These are phyloP conservation scores for Neopipo cinnamomea DNA, from an alignment of 2,113 vertebrate species.

Conservation along the genomic window DNA sequence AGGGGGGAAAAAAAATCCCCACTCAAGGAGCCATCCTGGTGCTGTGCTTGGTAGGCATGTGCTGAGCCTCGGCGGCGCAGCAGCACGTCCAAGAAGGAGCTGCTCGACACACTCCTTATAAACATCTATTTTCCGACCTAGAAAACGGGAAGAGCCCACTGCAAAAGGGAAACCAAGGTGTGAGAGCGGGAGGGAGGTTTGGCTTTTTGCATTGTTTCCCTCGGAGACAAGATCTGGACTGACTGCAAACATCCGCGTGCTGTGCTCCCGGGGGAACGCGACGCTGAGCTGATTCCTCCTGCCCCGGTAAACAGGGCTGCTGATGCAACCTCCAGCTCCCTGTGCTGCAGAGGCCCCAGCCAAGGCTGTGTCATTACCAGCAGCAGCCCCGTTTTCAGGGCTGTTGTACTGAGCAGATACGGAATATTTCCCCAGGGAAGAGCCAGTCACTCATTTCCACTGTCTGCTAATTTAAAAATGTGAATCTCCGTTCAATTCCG, in stretches of 20 bases:
- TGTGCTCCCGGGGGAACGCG: not conserved
- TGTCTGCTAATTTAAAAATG: slow-evolving; percentile 21
- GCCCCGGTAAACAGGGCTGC: not conserved
- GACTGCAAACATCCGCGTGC: not conserved
- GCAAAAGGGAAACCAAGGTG: not conserved
- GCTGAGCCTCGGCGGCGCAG: fast-evolving
- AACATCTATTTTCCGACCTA: not conserved
- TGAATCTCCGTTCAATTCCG: not conserved
- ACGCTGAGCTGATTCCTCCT: not conserved
- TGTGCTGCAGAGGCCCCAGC: not conserved
- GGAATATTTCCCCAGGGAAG: slow-evolving; percentile 40
- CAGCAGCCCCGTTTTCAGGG: slow-evolving; percentile 5
- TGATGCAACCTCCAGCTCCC: not conserved
- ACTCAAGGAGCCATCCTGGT: not conserved
- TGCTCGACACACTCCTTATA: not conserved
- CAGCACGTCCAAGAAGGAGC: not conserved
- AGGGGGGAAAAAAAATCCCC: fast-evolving
- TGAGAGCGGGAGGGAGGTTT: not conserved
- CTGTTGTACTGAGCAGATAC: not conserved
- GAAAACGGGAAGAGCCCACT: not conserved
- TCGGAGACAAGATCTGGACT: not conserved
- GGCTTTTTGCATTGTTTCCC: not conserved
- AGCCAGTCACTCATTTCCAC: slow-evolving; percentile 13
- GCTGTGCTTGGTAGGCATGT: not conserved
- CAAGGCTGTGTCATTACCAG: not conserved